Evolutionary conservation across 2,113 vertebrate species (phyloP).

Genomic region (Sapayoa aenigma): DNA sequence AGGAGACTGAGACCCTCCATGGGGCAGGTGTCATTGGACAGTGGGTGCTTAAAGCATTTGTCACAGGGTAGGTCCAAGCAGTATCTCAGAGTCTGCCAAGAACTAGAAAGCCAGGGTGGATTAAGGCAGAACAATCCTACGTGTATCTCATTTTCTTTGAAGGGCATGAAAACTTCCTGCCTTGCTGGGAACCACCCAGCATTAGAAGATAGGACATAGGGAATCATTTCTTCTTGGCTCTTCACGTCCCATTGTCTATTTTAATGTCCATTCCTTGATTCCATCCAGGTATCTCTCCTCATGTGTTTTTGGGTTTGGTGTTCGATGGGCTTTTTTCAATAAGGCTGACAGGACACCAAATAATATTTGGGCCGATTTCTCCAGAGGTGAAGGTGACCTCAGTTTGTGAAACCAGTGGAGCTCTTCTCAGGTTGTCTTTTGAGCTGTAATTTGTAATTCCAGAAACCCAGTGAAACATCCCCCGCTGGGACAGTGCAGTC

Average conservation of each 20-base stretch:
- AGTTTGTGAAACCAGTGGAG: neutral
- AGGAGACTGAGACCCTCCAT: neutral
- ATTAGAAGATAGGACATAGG: neutral
- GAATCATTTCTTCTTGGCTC: neutral
- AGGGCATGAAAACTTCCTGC: neutral
- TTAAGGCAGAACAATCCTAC: neutral
- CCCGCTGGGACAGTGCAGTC: neutral
- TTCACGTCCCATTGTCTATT: neutral
- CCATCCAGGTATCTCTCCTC: neutral
- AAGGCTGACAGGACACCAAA: neutral
- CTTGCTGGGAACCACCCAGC: neutral
- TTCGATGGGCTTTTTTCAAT: neutral
- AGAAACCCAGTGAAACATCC: neutral
- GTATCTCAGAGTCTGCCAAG: neutral
- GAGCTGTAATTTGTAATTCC: neutral
- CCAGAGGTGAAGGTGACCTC: neutral
- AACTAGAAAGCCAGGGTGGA: neutral
- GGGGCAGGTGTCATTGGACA: neutral
- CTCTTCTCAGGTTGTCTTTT: neutral
- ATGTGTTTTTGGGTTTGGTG: neutral
- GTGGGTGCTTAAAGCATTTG: neutral
- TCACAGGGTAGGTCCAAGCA: neutral
- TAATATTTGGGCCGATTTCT: neutral
- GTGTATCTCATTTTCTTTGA: neutral
- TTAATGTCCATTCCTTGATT: neutral